These are phyloP conservation scores for Thinocorus orbignyianus DNA, from an alignment of 2,113 vertebrate genomes.

Conservation along the genomic window DNA sequence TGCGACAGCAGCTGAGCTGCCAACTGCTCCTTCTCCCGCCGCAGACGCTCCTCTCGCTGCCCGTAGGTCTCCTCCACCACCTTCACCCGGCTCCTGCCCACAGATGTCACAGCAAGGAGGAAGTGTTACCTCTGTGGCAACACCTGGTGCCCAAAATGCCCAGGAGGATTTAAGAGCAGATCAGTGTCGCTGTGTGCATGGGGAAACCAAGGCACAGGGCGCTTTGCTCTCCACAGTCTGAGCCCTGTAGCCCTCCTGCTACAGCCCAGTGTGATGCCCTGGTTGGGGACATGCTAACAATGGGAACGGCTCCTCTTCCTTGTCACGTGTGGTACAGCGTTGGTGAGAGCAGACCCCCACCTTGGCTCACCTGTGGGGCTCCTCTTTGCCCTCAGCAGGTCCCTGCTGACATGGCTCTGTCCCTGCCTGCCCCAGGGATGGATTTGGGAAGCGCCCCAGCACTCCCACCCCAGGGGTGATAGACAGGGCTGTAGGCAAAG, in stretches of 20 bases:
- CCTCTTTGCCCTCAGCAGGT: background rate
- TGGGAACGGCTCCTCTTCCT: background rate
- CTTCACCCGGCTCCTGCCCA: constrained; percentile 76
- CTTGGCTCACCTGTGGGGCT: background rate
- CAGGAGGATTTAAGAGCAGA: background rate
- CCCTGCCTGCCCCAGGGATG: background rate
- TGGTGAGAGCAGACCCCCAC: background rate
- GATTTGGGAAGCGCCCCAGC: rapidly evolving
- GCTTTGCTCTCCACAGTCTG: background rate
- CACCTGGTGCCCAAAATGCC: background rate
- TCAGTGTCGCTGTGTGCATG: rapidly evolving
- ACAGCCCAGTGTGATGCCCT: background rate
- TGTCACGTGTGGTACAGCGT: background rate
- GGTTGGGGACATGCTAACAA: background rate
- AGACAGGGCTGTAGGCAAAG: background rate
- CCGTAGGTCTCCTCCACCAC: constrained; percentile 79
- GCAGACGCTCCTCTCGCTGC: constrained; percentile 73
- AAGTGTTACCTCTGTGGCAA: background rate
- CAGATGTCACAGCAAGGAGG: background rate
- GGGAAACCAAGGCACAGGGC: background rate
- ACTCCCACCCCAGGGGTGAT: background rate
- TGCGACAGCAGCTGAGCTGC: constrained; percentile 60
- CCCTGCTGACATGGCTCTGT: background rate
- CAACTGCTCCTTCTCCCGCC: constrained; percentile 79
- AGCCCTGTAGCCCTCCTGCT: background rate